Base-by-base conservation (phyloP, 1,140 invertebrate genomes). In the Laupala kohalensis region DNA sequence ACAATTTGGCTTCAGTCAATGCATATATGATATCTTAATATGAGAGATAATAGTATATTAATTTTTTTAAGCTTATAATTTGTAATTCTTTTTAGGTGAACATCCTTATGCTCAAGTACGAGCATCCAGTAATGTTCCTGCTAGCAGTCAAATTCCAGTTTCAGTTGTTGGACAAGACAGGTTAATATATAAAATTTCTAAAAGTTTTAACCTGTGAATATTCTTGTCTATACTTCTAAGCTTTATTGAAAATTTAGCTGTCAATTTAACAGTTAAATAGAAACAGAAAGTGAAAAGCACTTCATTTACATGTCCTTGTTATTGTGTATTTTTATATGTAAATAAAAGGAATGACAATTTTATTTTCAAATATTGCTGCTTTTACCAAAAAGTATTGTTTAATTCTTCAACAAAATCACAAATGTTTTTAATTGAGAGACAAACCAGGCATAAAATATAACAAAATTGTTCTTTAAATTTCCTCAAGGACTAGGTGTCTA, bases 61-160 rank as follows among this genome's bases (percentile, higher is more conserved):
- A n/a, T n/a, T n/a, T n/a, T n/a, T n/a, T n/a, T n/a, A n/a, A n/a
- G n/a, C n/a, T 13, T 25, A 27, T 25, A 66, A 66, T 3, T 1
- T 66, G 4, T 4, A 66, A 28, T 64, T 70, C n/a, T 68, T 78
- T 80, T 71, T 71, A 83, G 83, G 82, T 69, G 88, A 90, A 79
- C 87, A 90, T 79, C 88, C 88, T 0, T 90, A 90, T 77, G 88
- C 88, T 24, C 86, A 88, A 79, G 81, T 90, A 25, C 71, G 72
- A 69, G 64, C 71, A 15, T 72, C 71, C 53, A 72, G 74, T 67
- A n/a, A n/a, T n/a, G n/a, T n/a, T n/a, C n/a, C n/a, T n/a, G n/a
- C n/a, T n/a, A n/a, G n/a, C n/a, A n/a, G n/a, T n/a, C n/a, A n/a
- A n/a, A n/a, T n/a, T n/a, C n/a, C n/a, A n/a, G n/a, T n/a, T n/a